These are phyloP conservation scores for Gortyna flavago DNA, from an alignment of 2,888 invertebrate genomes.

Conservation along the genomic window DNA sequence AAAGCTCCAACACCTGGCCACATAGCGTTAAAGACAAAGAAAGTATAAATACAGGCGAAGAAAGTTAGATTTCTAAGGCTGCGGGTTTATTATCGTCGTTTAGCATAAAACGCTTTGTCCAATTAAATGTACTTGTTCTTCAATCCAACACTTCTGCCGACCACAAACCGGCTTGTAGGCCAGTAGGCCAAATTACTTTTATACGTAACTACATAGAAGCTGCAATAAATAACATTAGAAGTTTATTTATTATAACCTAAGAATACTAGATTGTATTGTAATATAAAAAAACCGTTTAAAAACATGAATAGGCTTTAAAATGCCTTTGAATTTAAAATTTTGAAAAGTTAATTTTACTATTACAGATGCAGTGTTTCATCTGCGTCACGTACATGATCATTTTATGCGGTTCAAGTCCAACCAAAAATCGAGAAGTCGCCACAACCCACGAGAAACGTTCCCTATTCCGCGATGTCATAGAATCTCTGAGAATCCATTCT, in stretches of 20 bases:
- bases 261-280: no score
- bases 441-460: constrained; percentile 79
- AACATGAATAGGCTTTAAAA: background rate
- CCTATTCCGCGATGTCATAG: constrained; percentile 85
- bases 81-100: constrained; percentile 14
- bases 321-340: background rate
- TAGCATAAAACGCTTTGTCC: constrained; percentile 26
- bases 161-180: constrained; percentile 50
- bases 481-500: constrained; percentile 82
- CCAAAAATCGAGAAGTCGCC: constrained; percentile 70
- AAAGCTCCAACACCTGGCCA: background rate
- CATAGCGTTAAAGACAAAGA: constrained; percentile 17
- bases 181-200: constrained; percentile 49
- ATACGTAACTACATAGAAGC: constrained; percentile 20
- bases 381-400: constrained; percentile 85
- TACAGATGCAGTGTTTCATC: constrained; percentile 87
- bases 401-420: constrained; percentile 79
- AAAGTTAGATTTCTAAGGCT: constrained; percentile 39
- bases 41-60: constrained; percentile 4
- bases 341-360: constrained; percentile 47
- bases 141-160: constrained; percentile 35
- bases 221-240: constrained; percentile 12
- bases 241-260: background rate
- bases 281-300: no score
- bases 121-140: constrained; percentile 42